These are phyloP conservation scores for Diploptera punctata DNA, from an alignment of 2,888 invertebrate species.

Conservation along the genomic window DNA sequence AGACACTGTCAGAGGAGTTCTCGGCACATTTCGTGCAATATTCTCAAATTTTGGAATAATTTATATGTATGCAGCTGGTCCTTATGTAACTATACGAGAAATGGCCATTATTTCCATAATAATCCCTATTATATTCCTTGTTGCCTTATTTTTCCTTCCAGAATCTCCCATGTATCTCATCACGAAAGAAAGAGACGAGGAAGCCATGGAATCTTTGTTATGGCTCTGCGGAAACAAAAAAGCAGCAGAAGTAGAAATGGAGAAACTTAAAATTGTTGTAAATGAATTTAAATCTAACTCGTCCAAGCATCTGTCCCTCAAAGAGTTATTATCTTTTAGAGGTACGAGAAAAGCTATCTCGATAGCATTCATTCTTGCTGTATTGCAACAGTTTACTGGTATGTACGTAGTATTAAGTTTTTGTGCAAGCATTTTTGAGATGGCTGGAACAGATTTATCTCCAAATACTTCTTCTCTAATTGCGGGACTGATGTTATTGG, in stretches of 20 bases:
- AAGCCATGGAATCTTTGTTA: not conserved
- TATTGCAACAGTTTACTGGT: not conserved
- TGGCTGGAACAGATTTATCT: not conserved
- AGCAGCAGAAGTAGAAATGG: not conserved
- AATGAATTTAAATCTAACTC: not conserved
- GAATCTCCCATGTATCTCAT: not conserved
- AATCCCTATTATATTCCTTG: not conserved
- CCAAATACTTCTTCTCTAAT: not conserved
- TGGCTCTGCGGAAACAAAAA: not conserved
- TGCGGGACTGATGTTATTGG: not conserved
- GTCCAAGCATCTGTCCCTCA: not conserved
- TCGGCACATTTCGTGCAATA: too few species aligned
- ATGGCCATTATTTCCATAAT: too few species aligned
- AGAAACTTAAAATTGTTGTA: not conserved
- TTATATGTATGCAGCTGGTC: too few species aligned
- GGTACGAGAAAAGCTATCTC: not conserved
- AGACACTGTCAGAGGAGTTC: too few species aligned
- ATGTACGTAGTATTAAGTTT: not conserved
- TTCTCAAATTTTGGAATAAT: too few species aligned
- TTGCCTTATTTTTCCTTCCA: not conserved
- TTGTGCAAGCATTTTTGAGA: not conserved
- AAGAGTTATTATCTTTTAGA: not conserved
- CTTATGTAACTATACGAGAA: too few species aligned
- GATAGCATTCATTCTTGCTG: not conserved
- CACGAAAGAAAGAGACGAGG: not conserved